Evolutionary conservation across 92 coral and sea anemone species (phyloP), one percentile per base, ranked within the genome.

Genomic region (Paragorgia papillata): DNA sequence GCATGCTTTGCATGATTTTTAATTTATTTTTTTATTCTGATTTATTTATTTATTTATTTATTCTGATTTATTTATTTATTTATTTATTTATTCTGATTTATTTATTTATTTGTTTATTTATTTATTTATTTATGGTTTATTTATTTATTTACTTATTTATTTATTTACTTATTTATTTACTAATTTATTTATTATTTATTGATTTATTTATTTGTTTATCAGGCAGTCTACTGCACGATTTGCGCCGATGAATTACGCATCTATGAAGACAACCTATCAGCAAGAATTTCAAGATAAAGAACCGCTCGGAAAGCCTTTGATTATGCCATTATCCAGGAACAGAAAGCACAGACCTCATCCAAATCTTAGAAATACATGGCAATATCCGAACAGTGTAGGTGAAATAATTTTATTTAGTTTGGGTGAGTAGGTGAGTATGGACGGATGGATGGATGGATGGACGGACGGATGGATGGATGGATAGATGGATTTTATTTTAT

Each of bases 291-390:
- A 88, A 24, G 60, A 84, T 48, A 75, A 62, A 30, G 84, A 88
- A 51, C 97, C 97, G 22, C 39, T 93, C 48, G 40, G 89, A 8
- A 79, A 88, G 27, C 83, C 97, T 7, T 93, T 90, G 77, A 92
- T 93, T 15, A 85, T 88, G 28, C 97, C 97, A 12, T 90, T 87
- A 65, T 93, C 97, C 31, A 81, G 97, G 32, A 93, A 93, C 59
- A 81, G 97, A 39, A 86, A 76, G 67, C 90, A 93, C 66, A 86
- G 88, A 63, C 97, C 97, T 18, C 97, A 93, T 32, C 97, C 97
- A 6, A 84, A 74, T 35, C 80, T 93, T 89, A 76, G 51, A 14
- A 90, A 93, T 84, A 89, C 79, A 33, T 92, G 91, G 59, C 77
- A 88, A 41, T 90, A 86, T 58, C 96, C 97, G 21, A 85, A 93